Conservation (phyloP, 2,113 vertebrate species). For the Apeltes quadracus region DNA sequence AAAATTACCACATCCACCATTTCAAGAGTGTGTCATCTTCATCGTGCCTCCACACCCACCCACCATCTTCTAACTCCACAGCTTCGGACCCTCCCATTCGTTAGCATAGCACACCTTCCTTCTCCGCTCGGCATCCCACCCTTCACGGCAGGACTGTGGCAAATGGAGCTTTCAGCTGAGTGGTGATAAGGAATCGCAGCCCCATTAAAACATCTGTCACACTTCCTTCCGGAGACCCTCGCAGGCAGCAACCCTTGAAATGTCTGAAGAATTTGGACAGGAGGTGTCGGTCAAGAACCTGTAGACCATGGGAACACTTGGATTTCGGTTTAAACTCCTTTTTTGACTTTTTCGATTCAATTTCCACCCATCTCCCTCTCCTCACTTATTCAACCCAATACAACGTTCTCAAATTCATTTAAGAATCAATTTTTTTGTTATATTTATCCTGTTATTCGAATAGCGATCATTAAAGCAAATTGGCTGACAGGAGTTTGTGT, state of each 20-base stretch:
- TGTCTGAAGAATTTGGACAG: neutral
- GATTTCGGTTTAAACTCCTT: neutral
- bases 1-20: slow-evolving; percentile 67
- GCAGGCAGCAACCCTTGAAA: slow-evolving; percentile 7
- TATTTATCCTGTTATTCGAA: neutral
- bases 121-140: slow-evolving; percentile 50
- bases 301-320: neutral
- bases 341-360: neutral
- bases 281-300: neutral
- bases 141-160: slow-evolving; percentile 59
- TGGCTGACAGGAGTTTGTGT: too few species aligned
- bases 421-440: neutral
- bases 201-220: slow-evolving; percentile 73
- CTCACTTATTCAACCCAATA: neutral
- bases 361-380: neutral
- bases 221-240: slow-evolving; percentile 43
- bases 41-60: neutral
- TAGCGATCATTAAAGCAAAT: neutral
- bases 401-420: neutral
- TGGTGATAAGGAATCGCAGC: slow-evolving; percentile 71
- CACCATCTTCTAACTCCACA: neutral
- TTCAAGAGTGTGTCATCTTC: slow-evolving; percentile 50
- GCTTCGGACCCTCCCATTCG: slow-evolving; percentile 35
- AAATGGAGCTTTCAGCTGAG: slow-evolving; percentile 72
- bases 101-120: slow-evolving; percentile 52